phyloP scores from a whole-genome alignment of 2,888 invertebrate species.

The Ormyrus rosae region DNA sequence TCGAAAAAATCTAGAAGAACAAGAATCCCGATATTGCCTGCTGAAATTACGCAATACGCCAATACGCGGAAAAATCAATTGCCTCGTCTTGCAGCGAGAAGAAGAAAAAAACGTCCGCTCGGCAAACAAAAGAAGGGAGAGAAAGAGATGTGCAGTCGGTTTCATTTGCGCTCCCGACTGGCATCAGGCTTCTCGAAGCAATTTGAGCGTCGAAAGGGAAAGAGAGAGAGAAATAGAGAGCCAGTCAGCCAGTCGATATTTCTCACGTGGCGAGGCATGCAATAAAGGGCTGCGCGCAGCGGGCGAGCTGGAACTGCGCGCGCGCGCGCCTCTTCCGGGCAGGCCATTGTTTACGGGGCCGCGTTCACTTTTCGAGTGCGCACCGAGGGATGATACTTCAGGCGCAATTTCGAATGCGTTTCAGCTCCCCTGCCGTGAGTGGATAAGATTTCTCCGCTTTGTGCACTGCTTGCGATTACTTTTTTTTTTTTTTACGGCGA shows the following conservation, averaged over 20 bases:
- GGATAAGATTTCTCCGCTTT: not conserved
- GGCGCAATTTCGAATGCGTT: slow-evolving; percentile 26
- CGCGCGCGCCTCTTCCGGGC: slow-evolving; percentile 47
- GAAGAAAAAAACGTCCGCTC: not conserved
- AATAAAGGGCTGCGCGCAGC: slow-evolving; percentile 60
- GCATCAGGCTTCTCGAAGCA: not conserved
- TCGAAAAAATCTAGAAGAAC: too few relatives aligned
- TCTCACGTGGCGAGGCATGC: slow-evolving; percentile 56
- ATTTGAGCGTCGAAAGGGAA: slow-evolving; percentile 15
- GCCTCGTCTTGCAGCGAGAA: not conserved
- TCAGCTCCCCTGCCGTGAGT: not conserved
- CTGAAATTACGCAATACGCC: not conserved
- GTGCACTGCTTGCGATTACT: not conserved
- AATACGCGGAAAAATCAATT: not conserved
- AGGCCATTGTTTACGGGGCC: slow-evolving; percentile 60
- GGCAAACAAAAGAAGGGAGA: not conserved
- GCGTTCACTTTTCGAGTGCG: not conserved
- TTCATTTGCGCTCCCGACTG: slow-evolving; percentile 3
- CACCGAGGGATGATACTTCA: not conserved
- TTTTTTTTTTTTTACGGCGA: too few relatives aligned
- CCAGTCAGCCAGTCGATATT: slow-evolving; percentile 56
- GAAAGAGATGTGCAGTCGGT: not conserved
- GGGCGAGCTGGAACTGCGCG: not conserved
- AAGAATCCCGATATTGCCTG: too few relatives aligned
- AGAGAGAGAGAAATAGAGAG: slow-evolving; percentile 16